Conservation (phyloP, 2,888 invertebrate species). For the Melolontha melolontha region DNA sequence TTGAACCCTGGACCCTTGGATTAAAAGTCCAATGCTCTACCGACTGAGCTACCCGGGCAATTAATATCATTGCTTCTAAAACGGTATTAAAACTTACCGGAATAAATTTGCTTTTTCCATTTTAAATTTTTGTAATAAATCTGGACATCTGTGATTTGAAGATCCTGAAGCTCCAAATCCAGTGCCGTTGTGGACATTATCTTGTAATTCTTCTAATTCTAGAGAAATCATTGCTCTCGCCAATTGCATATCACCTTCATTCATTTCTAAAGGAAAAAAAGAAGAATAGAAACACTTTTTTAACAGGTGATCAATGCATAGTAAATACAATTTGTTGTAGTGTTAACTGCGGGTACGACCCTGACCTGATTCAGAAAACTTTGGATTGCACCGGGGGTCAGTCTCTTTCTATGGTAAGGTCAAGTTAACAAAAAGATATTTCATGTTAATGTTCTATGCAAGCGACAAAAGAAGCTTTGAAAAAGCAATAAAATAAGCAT, state of each 20-base stretch:
- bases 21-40: constrained; percentile 81
- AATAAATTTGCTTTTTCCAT: constrained; percentile 33
- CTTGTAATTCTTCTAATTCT: constrained; percentile 63
- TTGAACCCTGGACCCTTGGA: constrained; percentile 82
- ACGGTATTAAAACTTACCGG: constrained; percentile 12
- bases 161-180: constrained; percentile 7
- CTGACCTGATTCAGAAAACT: constrained; percentile 39
- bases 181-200: constrained; percentile 66
- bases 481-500: too few relatives aligned
- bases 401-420: constrained; percentile 44
- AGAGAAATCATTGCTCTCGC: constrained; percentile 79
- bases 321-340: constrained; percentile 10
- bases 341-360: constrained; percentile 32
- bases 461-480: too few relatives aligned
- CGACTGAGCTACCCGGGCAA: constrained; percentile 74
- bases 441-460: too few relatives aligned
- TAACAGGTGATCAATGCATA: constrained; percentile 12
- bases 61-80: background rate
- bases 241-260: constrained; percentile 79
- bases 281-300: background rate
- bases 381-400: constrained; percentile 26
- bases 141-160: constrained; percentile 3
- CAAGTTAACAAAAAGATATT: constrained; percentile 35
- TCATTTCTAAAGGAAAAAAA: constrained; percentile 66
- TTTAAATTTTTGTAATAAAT: constrained; percentile 27